phyloP scores from a whole-genome alignment of 1,140 invertebrate species.

The Solen grandis region DNA sequence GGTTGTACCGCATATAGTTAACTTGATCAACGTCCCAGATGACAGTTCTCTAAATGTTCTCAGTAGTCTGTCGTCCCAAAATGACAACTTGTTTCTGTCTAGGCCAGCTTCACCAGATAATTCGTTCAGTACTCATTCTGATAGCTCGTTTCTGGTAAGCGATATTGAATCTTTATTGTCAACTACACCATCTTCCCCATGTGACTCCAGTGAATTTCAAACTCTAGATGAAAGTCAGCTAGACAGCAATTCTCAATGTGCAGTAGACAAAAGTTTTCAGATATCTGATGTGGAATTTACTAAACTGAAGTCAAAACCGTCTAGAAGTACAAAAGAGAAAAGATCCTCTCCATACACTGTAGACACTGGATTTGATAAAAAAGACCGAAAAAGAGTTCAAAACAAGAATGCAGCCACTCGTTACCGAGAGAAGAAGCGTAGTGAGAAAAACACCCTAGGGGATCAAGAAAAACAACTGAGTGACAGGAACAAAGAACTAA shows the following conservation, averaged over 20 bases:
- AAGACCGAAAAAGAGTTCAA: slow-evolving; percentile 92
- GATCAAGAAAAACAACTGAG: slow-evolving; percentile 87
- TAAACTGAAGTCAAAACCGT: slow-evolving; percentile 37
- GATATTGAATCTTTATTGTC: slow-evolving; percentile 28
- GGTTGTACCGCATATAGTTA: too few relatives aligned
- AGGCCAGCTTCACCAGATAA: too few relatives aligned
- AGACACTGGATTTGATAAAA: slow-evolving; percentile 21
- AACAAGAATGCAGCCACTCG: slow-evolving; percentile 96
- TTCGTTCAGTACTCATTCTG: too few relatives aligned
- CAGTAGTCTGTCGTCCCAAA: too few relatives aligned
- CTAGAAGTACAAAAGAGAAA: background rate
- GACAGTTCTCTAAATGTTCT: too few relatives aligned
- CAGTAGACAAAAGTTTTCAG: slow-evolving; percentile 35
- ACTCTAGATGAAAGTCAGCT: too few relatives aligned
- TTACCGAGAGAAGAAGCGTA: slow-evolving; percentile 94
- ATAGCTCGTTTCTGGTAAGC: too few relatives aligned
- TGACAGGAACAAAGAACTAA: slow-evolving; percentile 86
- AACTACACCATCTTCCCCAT: slow-evolving; percentile 14
- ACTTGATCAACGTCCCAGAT: too few relatives aligned
- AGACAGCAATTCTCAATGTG: background rate
- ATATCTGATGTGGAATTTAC: slow-evolving; percentile 38
- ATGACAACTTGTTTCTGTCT: too few relatives aligned
- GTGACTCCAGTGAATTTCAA: background rate
- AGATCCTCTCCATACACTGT: slow-evolving; percentile 27
- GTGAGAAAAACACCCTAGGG: slow-evolving; percentile 89